Conservation (phyloP, 2,888 invertebrate species). For the Xestia rhomboidea region DNA sequence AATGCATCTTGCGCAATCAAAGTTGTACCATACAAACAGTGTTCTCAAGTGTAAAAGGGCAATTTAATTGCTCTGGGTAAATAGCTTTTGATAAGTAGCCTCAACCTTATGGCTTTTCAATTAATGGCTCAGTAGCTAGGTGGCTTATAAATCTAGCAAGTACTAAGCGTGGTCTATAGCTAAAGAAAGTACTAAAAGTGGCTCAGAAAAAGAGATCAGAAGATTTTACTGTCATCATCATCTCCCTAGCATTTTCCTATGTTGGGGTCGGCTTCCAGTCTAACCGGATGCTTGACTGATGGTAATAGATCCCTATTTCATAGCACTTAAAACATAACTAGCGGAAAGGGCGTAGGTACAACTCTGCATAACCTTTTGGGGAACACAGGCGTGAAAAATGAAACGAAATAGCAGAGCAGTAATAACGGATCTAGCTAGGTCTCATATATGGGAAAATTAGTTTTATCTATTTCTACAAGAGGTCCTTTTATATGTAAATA, state of each 20-base stretch:
- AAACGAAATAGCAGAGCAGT: no score
- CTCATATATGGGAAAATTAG: no score
- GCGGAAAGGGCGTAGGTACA: not conserved
- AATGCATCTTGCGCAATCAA: conserved; percentile 27
- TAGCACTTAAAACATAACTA: not conserved
- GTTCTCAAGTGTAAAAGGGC: conserved; percentile 9
- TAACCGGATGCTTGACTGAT: no score
- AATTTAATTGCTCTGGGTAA: conserved; percentile 23
- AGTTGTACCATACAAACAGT: conserved; percentile 3
- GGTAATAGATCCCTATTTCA: not conserved
- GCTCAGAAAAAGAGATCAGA: not conserved
- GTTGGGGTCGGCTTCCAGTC: no score
- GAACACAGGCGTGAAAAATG: not conserved
- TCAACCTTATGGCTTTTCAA: conserved; percentile 18
- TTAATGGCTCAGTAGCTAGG: not conserved
- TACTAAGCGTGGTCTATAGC: not conserved
- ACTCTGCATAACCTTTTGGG: not conserved
- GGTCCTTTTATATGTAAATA: no score
- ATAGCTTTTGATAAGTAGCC: conserved; percentile 11
- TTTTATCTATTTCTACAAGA: no score
- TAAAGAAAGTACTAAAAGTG: not conserved
- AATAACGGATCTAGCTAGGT: no score
- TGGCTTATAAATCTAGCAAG: not conserved
- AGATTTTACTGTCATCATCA: not conserved
- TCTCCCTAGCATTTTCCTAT: no score